Percentiles rank a stretch among this genome's conserved stretches.
Evolutionary conservation across 2,888 invertebrate genomes (phyloP).

Genomic region (Stenodema calcarata): DNA sequence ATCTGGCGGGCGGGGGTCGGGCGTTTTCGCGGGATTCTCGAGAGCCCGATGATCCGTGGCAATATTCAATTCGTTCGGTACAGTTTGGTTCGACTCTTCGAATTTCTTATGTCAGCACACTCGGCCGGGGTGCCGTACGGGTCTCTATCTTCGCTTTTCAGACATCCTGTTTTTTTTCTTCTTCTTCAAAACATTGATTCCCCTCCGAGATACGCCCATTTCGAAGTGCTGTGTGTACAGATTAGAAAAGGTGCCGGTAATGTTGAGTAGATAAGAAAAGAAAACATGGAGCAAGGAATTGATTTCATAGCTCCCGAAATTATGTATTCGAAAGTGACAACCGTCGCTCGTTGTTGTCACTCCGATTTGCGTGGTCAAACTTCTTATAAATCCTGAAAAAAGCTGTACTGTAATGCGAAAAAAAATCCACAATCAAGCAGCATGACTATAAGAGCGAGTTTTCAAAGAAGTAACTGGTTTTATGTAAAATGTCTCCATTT

Average conservation of each 20-base stretch:
- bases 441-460: too few relatives aligned
- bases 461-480: too few relatives aligned
- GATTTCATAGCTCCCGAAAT: background rate
- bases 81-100: background rate
- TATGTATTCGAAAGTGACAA: too few relatives aligned
- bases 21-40: background rate
- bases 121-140: background rate
- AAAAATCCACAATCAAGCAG: too few relatives aligned
- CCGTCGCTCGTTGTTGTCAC: too few relatives aligned
- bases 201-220: background rate
- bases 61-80: conserved; percentile 43
- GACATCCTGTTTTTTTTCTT: background rate
- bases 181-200: background rate
- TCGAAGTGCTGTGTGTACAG: background rate
- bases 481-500: too few relatives aligned
- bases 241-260: too few relatives aligned
- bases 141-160: background rate
- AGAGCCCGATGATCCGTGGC: conserved; percentile 36
- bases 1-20: background rate
- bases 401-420: too few relatives aligned
- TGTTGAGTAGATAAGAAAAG: too few relatives aligned
- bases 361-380: too few relatives aligned
- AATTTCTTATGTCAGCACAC: background rate
- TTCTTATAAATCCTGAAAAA: too few relatives aligned
- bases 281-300: background rate